A percentile compares a stretch with the other conserved stretches of the same genome.
Conservation (phyloP, 2,888 invertebrate species). For the Linnaemya vulpina region DNA sequence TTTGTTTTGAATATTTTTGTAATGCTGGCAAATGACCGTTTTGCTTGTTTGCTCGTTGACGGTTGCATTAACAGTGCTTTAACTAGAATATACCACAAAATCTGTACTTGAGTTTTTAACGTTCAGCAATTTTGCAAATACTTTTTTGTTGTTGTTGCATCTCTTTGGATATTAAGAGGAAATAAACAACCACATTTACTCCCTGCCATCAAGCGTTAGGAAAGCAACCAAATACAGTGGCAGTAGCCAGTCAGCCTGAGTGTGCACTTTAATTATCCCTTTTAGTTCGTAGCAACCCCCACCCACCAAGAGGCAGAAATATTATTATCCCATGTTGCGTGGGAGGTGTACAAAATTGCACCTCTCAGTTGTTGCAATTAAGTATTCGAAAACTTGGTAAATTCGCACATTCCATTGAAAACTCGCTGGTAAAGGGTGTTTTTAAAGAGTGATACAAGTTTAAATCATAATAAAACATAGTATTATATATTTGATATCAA, state of each 20-base stretch:
- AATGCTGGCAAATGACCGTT: constrained; percentile 72
- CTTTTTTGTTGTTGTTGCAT: constrained; percentile 31
- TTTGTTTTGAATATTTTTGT: constrained; percentile 6
- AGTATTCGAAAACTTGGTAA: too few species aligned
- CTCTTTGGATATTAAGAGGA: constrained; percentile 22
- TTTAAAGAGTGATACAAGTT: too few species aligned
- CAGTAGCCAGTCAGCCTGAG: constrained; percentile 29
- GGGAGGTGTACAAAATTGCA: background rate
- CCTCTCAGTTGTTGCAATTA: too few species aligned
- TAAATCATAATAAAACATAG: too few species aligned
- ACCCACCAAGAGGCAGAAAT: background rate
- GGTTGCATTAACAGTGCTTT: constrained; percentile 78
- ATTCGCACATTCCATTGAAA: too few species aligned
- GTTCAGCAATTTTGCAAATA: constrained; percentile 46
- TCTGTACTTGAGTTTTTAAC: constrained; percentile 62
- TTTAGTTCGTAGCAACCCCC: constrained; percentile 64
- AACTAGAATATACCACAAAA: constrained; percentile 67
- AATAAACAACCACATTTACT: constrained; percentile 46
- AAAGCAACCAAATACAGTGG: constrained; percentile 43
- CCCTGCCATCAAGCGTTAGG: background rate
- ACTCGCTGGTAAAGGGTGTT: too few species aligned
- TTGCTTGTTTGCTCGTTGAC: constrained; percentile 80
- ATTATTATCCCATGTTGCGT: constrained; percentile 21
- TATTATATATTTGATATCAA: too few species aligned
- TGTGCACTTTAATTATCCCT: constrained; percentile 68